These are phyloP conservation scores for Aldabrachelys gigantea DNA, from an alignment of 2,113 vertebrate species.

Conservation along the genomic window DNA sequence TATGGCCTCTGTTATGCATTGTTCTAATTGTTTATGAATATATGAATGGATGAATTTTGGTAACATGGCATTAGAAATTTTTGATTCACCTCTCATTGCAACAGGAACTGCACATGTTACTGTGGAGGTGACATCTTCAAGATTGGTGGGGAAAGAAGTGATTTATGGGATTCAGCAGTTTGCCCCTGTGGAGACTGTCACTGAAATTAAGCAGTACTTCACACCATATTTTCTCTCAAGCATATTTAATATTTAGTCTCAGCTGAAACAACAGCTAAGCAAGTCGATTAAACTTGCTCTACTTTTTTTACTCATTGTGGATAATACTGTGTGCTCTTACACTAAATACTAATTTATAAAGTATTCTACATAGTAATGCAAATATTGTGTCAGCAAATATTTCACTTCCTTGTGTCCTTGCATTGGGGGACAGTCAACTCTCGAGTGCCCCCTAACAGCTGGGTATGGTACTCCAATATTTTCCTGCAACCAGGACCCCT, in stretches of 20 bases:
- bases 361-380: background rate
- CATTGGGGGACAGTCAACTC: background rate
- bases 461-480: background rate
- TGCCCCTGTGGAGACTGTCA: background rate
- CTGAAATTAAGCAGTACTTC: background rate
- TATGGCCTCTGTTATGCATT: background rate
- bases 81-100: background rate
- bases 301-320: background rate
- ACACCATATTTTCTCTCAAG: background rate
- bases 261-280: background rate
- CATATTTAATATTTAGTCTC: background rate
- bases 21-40: background rate
- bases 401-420: background rate
- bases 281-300: slow-evolving; percentile 15
- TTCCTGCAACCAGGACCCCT: background rate
- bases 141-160: background rate
- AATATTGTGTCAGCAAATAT: slow-evolving; percentile 15
- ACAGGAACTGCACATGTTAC: background rate
- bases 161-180: background rate
- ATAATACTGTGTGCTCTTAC: background rate
- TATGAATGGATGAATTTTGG: background rate
- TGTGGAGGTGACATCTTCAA: background rate
- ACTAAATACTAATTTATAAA: slow-evolving; percentile 27
- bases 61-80: background rate
- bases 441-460: background rate